phyloP scores from a whole-genome alignment of 2,113 vertebrate genomes.

The Chamaea fasciata region DNA sequence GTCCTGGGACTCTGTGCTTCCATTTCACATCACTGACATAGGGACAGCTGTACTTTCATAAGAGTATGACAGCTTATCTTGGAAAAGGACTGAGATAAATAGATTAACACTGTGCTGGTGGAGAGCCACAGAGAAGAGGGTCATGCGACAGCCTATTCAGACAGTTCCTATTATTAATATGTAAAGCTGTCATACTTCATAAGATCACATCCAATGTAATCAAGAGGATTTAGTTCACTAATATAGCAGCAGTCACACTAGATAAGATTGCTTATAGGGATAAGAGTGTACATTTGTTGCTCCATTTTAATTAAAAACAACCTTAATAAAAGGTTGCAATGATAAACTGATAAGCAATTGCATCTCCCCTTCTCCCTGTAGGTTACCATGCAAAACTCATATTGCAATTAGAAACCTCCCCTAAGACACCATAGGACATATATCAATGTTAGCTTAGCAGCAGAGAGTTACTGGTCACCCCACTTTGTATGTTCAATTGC shows the following conservation, averaged over 20 bases:
- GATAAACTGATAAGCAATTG: slow-evolving; percentile 66
- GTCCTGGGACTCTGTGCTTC: neutral
- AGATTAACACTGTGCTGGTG: slow-evolving; percentile 29
- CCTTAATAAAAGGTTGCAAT: slow-evolving; percentile 69
- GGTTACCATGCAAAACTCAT: slow-evolving; percentile 44
- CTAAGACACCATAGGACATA: slow-evolving; percentile 34
- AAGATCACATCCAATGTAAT: slow-evolving; percentile 67
- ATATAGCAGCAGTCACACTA: slow-evolving; percentile 63
- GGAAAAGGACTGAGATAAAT: slow-evolving; percentile 22
- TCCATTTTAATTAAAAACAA: slow-evolving; percentile 68
- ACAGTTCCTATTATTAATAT: slow-evolving; percentile 60
- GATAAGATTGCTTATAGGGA: slow-evolving; percentile 67
- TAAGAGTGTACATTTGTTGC: slow-evolving; percentile 61
- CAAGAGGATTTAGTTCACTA: slow-evolving; percentile 67
- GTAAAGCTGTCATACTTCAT: slow-evolving; percentile 69
- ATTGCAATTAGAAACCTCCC: slow-evolving; percentile 57
- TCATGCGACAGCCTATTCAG: slow-evolving; percentile 49
- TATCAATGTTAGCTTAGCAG: slow-evolving; percentile 31
- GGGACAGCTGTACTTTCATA: neutral
- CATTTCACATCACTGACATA: neutral
- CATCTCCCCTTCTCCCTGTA: slow-evolving; percentile 30
- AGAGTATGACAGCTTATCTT: neutral
- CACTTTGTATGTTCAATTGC: neutral
- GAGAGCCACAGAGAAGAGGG: slow-evolving; percentile 49
- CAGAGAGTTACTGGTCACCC: slow-evolving; percentile 12